phyloP scores from a whole-genome alignment of 35 echinoderm and acorn worm genomes.

The Hemicentrotus pulcherrimus region DNA sequence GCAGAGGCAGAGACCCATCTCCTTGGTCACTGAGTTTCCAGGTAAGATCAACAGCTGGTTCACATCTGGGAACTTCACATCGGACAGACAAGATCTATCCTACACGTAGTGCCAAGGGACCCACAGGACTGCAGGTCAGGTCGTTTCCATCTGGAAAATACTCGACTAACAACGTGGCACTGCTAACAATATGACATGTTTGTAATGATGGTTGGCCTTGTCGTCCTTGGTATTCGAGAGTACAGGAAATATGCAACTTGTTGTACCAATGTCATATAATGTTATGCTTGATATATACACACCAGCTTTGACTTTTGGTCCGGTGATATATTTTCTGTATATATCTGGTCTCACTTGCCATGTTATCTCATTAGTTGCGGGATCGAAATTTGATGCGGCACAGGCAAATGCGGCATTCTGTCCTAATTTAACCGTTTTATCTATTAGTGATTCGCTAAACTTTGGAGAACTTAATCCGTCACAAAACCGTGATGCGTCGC shows the following conservation, averaged over 20 bases:
- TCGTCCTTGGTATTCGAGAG: not conserved
- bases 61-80: not conserved
- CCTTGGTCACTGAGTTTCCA: not conserved
- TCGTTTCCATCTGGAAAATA: not conserved
- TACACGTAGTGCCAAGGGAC: not conserved
- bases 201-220: not conserved
- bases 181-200: not conserved
- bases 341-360: not conserved
- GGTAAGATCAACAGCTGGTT: not conserved
- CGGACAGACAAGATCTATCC: not conserved
- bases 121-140: not conserved
- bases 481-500: not conserved
- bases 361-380: not conserved
- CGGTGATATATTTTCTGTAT: not conserved
- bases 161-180: not conserved
- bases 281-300: not conserved
- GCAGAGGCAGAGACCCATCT: not conserved
- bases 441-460: not conserved
- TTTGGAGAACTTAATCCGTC: not conserved
- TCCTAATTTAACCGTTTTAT: not conserved
- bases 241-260: not conserved
- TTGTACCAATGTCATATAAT: not conserved
- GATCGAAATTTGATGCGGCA: not conserved
- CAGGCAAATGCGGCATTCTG: not conserved
- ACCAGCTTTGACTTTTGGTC: not conserved